These are phyloP conservation scores for Agonopterix alstromeriana DNA, from an alignment of 2,888 invertebrate species.

Conservation along the genomic window DNA sequence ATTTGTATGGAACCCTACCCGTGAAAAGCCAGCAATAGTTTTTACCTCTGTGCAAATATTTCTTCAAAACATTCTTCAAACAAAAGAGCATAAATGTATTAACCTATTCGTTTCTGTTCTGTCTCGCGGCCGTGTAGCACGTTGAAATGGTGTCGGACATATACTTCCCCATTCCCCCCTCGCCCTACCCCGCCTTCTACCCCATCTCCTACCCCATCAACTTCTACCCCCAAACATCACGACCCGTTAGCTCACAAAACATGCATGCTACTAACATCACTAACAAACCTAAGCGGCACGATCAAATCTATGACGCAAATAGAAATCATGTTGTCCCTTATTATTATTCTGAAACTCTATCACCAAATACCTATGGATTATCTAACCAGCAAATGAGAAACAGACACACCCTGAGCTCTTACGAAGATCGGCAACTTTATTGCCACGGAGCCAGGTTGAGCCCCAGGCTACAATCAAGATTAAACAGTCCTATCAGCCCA, in stretches of 20 bases:
- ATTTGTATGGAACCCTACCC: too few species aligned
- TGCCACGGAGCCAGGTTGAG: constrained; percentile 41
- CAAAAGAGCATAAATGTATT: constrained; percentile 31
- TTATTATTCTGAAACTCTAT: constrained; percentile 65
- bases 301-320: constrained; percentile 75
- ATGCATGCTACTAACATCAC: constrained; percentile 38
- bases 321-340: constrained; percentile 71
- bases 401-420: constrained; percentile 51
- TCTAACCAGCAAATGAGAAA: constrained; percentile 32
- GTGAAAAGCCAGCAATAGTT: neutral
- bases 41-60: constrained; percentile 1
- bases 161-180: constrained; percentile 78
- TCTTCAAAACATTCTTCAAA: constrained; percentile 13
- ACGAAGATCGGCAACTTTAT: constrained; percentile 48
- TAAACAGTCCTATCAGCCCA: constrained; percentile 46
- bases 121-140: constrained; percentile 79
- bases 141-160: constrained; percentile 86
- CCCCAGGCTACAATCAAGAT: constrained; percentile 35
- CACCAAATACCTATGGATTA: constrained; percentile 55
- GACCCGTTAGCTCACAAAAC: constrained; percentile 48
- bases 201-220: constrained; percentile 66
- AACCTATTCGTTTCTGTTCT: constrained; percentile 71
- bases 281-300: constrained; percentile 50
- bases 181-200: constrained; percentile 63
- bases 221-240: constrained; percentile 58